Percentiles rank a stretch among this genome's conserved stretches.
These are phyloP conservation scores for Chorisops tibialis DNA, from an alignment of 2,888 invertebrate genomes.

Conservation along the genomic window DNA sequence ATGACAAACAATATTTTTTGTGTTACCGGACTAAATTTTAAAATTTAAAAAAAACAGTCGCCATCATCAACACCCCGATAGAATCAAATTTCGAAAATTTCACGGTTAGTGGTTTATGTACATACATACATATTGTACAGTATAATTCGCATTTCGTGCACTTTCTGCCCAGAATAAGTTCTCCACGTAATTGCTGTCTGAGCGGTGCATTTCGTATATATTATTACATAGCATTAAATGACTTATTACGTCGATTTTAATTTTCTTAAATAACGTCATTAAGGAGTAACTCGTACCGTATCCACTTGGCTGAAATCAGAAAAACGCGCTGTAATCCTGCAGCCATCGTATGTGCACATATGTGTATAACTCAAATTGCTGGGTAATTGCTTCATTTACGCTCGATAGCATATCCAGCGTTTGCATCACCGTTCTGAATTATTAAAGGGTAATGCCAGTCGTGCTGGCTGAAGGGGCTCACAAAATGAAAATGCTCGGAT, in stretches of 20 bases:
- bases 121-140: no score
- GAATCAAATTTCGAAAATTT: no score
- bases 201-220: no score
- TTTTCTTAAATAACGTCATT: constrained; percentile 6
- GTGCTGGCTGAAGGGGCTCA: neutral
- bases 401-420: neutral
- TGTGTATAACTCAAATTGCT: neutral
- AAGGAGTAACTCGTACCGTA: neutral
- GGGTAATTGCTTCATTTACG: neutral
- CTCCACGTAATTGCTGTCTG: no score
- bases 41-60: no score
- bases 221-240: neutral
- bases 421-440: neutral
- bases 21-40: no score
- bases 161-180: no score
- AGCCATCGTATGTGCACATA: neutral
- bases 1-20: no score
- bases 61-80: no score
- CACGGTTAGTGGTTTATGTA: no score
- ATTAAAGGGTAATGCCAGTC: neutral
- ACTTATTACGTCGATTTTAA: neutral
- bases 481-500: no score
- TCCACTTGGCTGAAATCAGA: neutral
- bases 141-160: no score
- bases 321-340: neutral